Base-by-base conservation (phyloP, 1,140 invertebrate genomes). In the Diabrotica undecimpunctata region DNA sequence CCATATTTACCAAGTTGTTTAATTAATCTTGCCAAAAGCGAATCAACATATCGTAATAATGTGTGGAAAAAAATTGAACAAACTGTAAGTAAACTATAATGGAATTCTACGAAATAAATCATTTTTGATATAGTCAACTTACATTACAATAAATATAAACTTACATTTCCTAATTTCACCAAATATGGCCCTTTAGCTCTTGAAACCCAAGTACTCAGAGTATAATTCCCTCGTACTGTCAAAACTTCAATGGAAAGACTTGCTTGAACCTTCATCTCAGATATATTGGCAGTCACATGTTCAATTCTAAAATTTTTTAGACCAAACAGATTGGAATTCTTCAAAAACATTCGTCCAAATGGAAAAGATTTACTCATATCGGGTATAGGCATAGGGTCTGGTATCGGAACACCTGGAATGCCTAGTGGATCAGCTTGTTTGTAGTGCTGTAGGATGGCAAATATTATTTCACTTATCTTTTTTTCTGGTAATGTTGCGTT, bases 401-500 rank as follows among this genome's bases (percentile, higher is more conserved):
- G 88, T 58, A 94, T 85, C 7, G 87, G 86, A 0, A 84, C 87
- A 5, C 88, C 88, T 0, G 92, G 92, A 8, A 94, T 73, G 0
- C 92, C 92, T 0, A 90, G 79, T 0, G 89, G 89, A 79, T 93
- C 89, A 55, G 87, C 81, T 72, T 93, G 85, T 78, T 94, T 90
- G 75, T 88, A 94, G 75, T 94, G 92, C 53, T 91, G 87, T n/a
- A 94, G 73, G 7, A 93, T 82, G 36, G 81, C 79, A 37, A 88
- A 80, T 41, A 94, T 85, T 70, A 90, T 86, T 64, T 90, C 86
- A 52, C 87, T 86, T 11, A 92, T 79, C 66, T 84, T 86, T 75
- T 90, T 84, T 6, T 83, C 86, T 11, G 66, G 51, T 13, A 35
- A n/a, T 13, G 61, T 54, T 14, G 11, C 25, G 0, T 61, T 55